Evolutionary conservation across 2,113 vertebrate species (phyloP).

Genomic region (Oreochromis niloticus): DNA sequence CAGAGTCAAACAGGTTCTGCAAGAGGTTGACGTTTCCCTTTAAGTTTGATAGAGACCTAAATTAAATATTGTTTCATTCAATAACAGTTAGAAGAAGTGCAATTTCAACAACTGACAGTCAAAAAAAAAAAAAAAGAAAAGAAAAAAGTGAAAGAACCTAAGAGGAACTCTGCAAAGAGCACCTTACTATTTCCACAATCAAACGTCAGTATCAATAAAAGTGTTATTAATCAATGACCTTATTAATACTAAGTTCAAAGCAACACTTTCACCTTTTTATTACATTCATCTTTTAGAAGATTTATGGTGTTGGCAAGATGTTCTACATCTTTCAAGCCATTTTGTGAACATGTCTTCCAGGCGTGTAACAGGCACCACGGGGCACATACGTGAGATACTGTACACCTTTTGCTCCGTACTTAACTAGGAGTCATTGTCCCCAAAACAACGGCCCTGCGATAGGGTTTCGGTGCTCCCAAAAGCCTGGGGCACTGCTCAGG

Average conservation of each 20-base stretch:
- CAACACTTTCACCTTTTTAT: not conserved
- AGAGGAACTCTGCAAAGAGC: not conserved
- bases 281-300: not conserved
- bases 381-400: slow-evolving; percentile 27
- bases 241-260: not conserved
- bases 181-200: not conserved
- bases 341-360: slow-evolving; percentile 15
- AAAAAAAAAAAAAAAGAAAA: too few species aligned
- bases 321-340: slow-evolving; percentile 15
- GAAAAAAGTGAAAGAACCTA: not conserved
- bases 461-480: slow-evolving; percentile 48
- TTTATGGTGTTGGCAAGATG: not conserved
- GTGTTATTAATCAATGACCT: not conserved
- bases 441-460: slow-evolving; percentile 58
- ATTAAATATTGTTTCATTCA: not conserved
- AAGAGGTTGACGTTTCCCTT: not conserved
- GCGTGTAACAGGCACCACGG: slow-evolving; percentile 12
- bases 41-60: not conserved
- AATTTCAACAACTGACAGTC: not conserved
- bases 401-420: slow-evolving; percentile 36
- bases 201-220: not conserved
- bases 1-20: not conserved
- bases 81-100: not conserved
- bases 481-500: slow-evolving; percentile 37
- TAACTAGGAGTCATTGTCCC: slow-evolving; percentile 62